Evolutionary conservation across 2,888 invertebrate species (phyloP), one percentile per base, ranked within the genome.

Genomic region (Lithophane socia): DNA sequence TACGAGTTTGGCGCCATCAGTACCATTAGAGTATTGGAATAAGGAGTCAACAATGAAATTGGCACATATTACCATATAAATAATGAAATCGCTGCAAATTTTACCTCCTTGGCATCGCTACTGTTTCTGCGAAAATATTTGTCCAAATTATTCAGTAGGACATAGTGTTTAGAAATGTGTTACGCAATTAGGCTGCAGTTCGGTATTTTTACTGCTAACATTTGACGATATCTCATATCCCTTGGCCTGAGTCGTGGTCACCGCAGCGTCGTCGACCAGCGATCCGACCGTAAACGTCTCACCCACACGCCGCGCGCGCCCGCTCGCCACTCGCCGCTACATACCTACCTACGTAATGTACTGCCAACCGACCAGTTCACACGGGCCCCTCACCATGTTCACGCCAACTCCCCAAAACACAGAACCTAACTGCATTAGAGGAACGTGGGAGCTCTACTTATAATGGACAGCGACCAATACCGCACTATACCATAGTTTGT

Each of bases 201-300:
- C 12, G 10, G 7, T 24, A 37, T 61, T 63, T 63, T 52, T 9
- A 58, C 37, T 65, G 18, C 13, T 63, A 21, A 64, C 49, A 54
- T 52, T 75, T 67, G 21, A 16, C n/a, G 37, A 73, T 66, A 21
- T 83, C 85, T 75, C 21, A 10, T 44, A 10, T 75, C 56, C 44
- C 13, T 49, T 29, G 29, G 37, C 61, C 9, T 0, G 24, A 63
- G 24, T 58, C 70, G 86, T 95, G 92, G 95, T 86, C 91, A 91
- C 92, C 88, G 81, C 86, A 91, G 86, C 92, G 93, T 92, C 94
- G 95, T 94, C 95, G 95, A 93, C 95, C 95, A 93, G 96, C 96
- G 95, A 95, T 95, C 94, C 95, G 92, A 95, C 96, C 96, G 96
- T 96, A 96, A 96, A 96, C 96, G 96, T 96, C 96, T 96, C 96